phyloP scores from a whole-genome alignment of 2,888 invertebrate species.

The Escarpia spicata region DNA sequence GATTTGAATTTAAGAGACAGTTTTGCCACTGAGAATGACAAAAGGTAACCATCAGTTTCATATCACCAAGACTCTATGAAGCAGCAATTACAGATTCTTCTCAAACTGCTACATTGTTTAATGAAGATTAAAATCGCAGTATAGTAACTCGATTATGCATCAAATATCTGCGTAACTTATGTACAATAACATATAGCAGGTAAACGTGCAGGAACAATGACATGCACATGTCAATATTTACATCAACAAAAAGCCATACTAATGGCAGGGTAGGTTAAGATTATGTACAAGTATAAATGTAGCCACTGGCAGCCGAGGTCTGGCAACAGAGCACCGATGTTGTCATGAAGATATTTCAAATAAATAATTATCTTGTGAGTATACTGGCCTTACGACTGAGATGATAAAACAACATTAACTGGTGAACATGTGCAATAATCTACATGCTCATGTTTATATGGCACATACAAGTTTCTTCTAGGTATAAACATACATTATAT shows the following conservation, averaged over 20 bases:
- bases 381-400: neutral
- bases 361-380: neutral
- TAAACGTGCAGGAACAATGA: neutral
- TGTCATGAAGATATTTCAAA: neutral
- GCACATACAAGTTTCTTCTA: neutral
- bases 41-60: neutral
- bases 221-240: neutral
- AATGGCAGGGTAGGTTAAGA: neutral
- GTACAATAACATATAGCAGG: slow-evolving; percentile 1
- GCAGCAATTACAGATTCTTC: neutral
- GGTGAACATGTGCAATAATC: neutral
- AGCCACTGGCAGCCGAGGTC: neutral
- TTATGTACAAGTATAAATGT: neutral
- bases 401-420: neutral
- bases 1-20: no score
- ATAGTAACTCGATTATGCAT: neutral
- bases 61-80: neutral
- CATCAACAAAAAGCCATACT: neutral
- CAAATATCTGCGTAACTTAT: neutral
- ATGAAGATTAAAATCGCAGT: neutral
- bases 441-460: neutral
- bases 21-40: neutral
- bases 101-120: neutral
- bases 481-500: neutral
- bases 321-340: neutral